Conservation (phyloP, 2,888 invertebrate species). For the Eucera pruinosa region DNA sequence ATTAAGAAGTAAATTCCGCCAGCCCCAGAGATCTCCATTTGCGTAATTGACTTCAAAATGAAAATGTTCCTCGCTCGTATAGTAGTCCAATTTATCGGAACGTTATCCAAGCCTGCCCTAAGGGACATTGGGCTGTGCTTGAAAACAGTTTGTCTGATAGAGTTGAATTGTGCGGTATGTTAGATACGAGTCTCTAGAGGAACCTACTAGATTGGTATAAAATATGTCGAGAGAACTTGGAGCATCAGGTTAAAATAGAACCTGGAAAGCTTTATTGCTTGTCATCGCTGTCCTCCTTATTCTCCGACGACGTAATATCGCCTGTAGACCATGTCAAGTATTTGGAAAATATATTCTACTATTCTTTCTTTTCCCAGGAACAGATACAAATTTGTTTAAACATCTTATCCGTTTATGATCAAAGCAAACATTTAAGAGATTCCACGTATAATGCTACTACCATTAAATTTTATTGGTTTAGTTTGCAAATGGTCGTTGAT, state of each 20-base stretch:
- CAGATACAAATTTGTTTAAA: background rate
- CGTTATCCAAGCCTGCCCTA: constrained; percentile 46
- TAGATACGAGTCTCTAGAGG: constrained; percentile 54
- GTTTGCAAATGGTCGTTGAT: constrained; percentile 17
- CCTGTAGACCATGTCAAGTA: constrained; percentile 5
- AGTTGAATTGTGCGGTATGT: constrained; percentile 60
- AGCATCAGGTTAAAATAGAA: constrained; percentile 12
- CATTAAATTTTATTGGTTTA: background rate
- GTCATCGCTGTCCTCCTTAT: constrained; percentile 10
- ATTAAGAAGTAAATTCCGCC: background rate
- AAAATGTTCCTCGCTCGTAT: constrained; percentile 41
- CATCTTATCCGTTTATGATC: background rate
- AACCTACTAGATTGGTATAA: constrained; percentile 37
- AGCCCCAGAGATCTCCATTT: constrained; percentile 38
- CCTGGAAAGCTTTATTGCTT: constrained; percentile 39
- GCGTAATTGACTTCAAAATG: constrained; percentile 53
- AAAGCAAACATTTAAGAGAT: background rate
- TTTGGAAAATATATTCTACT: constrained; percentile 3
- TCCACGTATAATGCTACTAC: background rate
- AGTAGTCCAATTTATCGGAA: constrained; percentile 61
- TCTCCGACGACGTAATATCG: background rate
- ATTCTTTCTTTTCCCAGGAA: too few relatives aligned
- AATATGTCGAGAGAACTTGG: constrained; percentile 37
- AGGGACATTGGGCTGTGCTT: constrained; percentile 46
- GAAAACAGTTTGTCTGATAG: constrained; percentile 60